Evolutionary conservation across 2,888 invertebrate genomes (phyloP), one percentile per base, ranked within the genome.

Genomic region (Lepeophtheirus nordmannii): DNA sequence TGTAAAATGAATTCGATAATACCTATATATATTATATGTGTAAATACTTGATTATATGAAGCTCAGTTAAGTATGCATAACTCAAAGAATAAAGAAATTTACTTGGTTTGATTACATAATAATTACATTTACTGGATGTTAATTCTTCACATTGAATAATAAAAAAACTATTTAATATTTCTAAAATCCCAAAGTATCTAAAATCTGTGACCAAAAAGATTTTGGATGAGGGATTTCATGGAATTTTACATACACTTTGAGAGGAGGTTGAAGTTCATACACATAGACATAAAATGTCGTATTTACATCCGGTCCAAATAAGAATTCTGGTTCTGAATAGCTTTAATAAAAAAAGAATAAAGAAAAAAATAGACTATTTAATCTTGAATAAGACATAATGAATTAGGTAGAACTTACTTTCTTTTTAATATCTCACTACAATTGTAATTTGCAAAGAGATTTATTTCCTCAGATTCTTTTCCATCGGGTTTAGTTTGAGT

Each of bases 261-360:
- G 81, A 1, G 98, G 97, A 65, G 97, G 92, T 70, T 87, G 84
- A 78, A 98, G 96, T 78, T 92, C 90, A 76, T 92, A 94, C 66
- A 98, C 93, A 77, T 94, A 93, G 11, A 97, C 96, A 77, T 89
- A 91, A 78, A 98, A 97, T 0, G 96, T 97, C 0, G 96, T 94
- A 73, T 81, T 81, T 76, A 92, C 90, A 75, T 92, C 89, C 1
- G 85, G 82, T 11, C 96, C 97, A 78, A 98, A 96, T 71, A 84
- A 83, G 77, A 89, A 90, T 68, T 93, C 89, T n/a, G 89, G 86
- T 76, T 93, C 91, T 11, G 59, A 22, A 17, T 46, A 46, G 14
- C 53, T 46, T 3, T 14, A 17, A 8, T 14, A 46, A 41, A 41
- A 41, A 14, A 11, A 41, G 41, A 41, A 41, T 41, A 41, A 41